phyloP scores from a whole-genome alignment of 2,888 invertebrate species.

The Amblyjoppa fuscipennis region DNA sequence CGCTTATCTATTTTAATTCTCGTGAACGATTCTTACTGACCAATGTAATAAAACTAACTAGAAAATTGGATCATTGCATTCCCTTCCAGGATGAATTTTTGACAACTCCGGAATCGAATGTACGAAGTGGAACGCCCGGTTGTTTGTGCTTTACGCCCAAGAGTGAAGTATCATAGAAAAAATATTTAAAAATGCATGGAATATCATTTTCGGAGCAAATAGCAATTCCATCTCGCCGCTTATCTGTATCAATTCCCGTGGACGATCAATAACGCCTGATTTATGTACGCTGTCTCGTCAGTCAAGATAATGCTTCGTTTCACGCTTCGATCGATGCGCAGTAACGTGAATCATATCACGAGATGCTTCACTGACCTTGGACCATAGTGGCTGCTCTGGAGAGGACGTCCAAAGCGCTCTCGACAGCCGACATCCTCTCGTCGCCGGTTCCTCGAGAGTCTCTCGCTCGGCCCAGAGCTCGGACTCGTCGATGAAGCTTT shows the following conservation, averaged over 20 bases:
- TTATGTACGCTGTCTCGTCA: not conserved
- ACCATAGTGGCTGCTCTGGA: conserved; percentile 96
- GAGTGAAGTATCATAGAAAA: not conserved
- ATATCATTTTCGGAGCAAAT: not conserved
- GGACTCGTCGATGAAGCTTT: conserved; percentile 35
- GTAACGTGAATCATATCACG: conserved; percentile 15
- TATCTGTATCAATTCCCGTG: not conserved
- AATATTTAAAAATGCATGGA: not conserved
- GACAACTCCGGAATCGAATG: not conserved
- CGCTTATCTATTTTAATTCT: not conserved
- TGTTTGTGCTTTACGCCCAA: not conserved
- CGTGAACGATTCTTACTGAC: too few species aligned
- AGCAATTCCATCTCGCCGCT: not conserved
- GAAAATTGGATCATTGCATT: conserved; percentile 56
- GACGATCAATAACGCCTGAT: not conserved
- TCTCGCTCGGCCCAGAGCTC: conserved; percentile 45
- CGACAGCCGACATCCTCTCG: conserved; percentile 89
- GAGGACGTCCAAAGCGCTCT: conserved; percentile 94
- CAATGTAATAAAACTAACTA: conserved; percentile 2
- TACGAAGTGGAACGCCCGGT: not conserved
- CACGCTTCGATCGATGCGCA: not conserved
- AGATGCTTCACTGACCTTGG: conserved; percentile 86
- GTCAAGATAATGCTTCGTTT: not conserved
- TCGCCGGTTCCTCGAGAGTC: conserved; percentile 54
- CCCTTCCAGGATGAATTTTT: not conserved